Evolutionary conservation across 2,797 vertebrate species (phyloP).

Genomic region (Muraenolepis orangiensis): DNA sequence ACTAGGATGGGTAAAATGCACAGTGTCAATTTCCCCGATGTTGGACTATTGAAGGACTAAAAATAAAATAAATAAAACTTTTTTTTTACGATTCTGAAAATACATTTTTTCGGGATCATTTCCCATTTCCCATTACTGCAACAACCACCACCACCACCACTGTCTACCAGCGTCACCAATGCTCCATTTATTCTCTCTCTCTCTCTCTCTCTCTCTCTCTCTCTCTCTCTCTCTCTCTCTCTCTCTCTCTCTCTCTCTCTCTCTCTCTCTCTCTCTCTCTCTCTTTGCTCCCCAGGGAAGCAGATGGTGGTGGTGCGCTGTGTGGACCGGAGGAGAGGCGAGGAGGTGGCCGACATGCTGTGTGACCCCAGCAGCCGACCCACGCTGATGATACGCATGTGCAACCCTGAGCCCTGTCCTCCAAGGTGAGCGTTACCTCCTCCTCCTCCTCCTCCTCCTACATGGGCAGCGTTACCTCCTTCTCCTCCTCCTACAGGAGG

Average conservation of each 20-base stretch:
- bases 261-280: not conserved
- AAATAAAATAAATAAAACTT: no score
- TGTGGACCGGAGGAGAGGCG: slow-evolving; percentile 68
- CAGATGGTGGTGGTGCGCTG: slow-evolving; percentile 85
- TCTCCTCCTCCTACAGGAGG: no score
- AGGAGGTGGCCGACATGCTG: slow-evolving; percentile 70
- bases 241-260: no score
- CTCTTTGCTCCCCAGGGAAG: slow-evolving; percentile 66
- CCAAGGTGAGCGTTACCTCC: slow-evolving; percentile 71
- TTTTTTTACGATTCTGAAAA: not conserved
- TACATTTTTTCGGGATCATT: not conserved
- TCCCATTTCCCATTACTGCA: not conserved
- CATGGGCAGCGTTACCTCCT: no score
- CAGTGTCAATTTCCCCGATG: no score
- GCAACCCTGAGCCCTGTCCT: slow-evolving; percentile 80
- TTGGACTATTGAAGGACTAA: no score
- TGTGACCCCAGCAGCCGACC: slow-evolving; percentile 78
- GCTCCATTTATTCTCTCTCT: no score
- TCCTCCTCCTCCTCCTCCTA: not conserved
- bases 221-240: no score
- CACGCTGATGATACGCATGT: slow-evolving; percentile 75
- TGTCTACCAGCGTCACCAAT: no score
- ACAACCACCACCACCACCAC: not conserved
- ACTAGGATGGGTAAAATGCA: no score
- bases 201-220: no score